Evolutionary conservation across 2,888 invertebrate genomes (phyloP).

Genomic region (Ametastegia equiseti): DNA sequence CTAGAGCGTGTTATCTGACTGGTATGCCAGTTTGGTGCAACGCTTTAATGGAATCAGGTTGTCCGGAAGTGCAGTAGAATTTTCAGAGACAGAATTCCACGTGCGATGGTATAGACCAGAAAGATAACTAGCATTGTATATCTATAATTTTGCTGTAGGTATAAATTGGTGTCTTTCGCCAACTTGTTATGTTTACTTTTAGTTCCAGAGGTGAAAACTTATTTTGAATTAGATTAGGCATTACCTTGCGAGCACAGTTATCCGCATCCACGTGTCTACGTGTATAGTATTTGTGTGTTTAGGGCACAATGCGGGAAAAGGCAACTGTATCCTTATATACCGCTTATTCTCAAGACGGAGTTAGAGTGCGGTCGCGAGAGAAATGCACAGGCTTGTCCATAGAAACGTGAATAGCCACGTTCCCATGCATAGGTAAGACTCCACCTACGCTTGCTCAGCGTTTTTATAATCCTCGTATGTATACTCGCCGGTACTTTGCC

Average conservation of each 20-base stretch:
- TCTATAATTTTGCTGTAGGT: neutral
- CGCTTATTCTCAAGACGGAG: conserved; percentile 29
- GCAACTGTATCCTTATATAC: conserved; percentile 21
- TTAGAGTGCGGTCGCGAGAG: conserved; percentile 26
- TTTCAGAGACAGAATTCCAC: neutral
- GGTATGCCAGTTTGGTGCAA: too few relatives aligned
- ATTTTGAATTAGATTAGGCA: neutral
- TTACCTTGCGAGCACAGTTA: neutral
- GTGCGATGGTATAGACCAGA: neutral
- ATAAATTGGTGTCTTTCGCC: neutral
- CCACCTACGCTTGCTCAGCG: conserved; percentile 20
- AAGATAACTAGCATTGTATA: neutral
- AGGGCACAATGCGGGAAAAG: conserved; percentile 3
- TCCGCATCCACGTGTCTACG: too few relatives aligned
- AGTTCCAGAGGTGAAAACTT: neutral
- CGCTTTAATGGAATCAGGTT: too few relatives aligned
- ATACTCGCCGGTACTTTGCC: neutral
- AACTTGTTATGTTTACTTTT: neutral
- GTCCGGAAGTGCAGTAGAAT: too few relatives aligned
- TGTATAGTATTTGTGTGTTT: neutral
- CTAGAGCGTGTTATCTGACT: too few relatives aligned
- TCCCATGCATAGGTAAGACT: conserved; percentile 42
- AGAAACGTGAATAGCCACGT: conserved; percentile 12
- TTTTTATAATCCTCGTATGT: conserved; percentile 16
- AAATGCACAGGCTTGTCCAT: neutral